phyloP scores from a whole-genome alignment of 2,113 vertebrate species.

The Apaloderma vittatum region DNA sequence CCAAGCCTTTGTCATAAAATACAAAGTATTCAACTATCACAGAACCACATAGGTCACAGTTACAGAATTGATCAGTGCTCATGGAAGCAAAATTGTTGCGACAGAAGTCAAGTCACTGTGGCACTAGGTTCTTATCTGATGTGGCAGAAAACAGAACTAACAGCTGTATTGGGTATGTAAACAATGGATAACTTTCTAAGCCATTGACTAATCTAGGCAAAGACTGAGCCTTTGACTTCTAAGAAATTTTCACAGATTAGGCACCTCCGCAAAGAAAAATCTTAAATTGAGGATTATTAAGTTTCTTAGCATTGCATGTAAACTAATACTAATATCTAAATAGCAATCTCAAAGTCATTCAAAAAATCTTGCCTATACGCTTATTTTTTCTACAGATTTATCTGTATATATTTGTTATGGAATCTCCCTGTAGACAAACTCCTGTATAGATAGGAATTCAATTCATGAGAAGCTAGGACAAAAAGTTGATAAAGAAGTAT shows the following conservation, averaged over 20 bases:
- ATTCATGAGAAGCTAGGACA: background rate
- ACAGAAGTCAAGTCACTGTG: background rate
- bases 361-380: background rate
- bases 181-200: background rate
- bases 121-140: background rate
- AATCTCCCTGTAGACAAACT: background rate
- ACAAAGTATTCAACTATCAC: background rate
- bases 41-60: background rate
- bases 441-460: background rate
- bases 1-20: background rate
- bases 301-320: background rate
- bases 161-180: background rate
- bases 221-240: background rate
- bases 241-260: background rate
- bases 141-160: background rate
- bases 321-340: background rate
- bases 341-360: background rate
- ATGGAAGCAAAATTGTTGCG: background rate
- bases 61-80: background rate
- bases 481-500: background rate
- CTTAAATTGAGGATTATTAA: background rate
- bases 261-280: fast-evolving
- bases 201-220: background rate
- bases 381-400: background rate
- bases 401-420: background rate